These are phyloP conservation scores for Pachyramphus minor DNA, from an alignment of 2,113 vertebrate species.

Conservation along the genomic window DNA sequence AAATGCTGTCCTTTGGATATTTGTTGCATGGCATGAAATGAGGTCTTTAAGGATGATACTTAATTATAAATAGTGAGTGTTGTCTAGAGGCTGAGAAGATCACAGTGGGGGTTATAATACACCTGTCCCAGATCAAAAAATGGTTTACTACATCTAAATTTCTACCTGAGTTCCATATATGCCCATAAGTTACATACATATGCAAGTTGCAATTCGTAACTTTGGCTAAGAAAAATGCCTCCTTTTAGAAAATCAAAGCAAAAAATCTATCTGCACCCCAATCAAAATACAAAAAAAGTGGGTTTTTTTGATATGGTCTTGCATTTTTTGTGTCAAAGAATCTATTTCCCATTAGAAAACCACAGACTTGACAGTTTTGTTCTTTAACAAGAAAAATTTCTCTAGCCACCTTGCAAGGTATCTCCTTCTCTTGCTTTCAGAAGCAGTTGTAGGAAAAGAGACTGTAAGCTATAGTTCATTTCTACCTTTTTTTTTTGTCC, in stretches of 20 bases:
- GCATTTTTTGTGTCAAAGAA: not conserved
- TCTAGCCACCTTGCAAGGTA: not conserved
- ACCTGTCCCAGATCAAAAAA: not conserved
- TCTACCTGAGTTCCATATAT: not conserved
- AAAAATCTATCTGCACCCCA: not conserved
- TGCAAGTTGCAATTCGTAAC: not conserved
- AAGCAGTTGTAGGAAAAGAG: not conserved
- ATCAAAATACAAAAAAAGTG: not conserved
- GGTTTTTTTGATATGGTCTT: not conserved
- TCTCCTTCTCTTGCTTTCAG: not conserved
- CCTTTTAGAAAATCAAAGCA: not conserved
- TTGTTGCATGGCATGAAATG: not conserved
- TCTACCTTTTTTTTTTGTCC: conserved; percentile 55
- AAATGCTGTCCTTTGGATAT: not conserved
- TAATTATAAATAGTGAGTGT: not conserved
- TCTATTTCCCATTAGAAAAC: not conserved
- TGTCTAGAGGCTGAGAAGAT: not conserved
- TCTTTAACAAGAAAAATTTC: not conserved
- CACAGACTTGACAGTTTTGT: not conserved
- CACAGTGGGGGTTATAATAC: not conserved
- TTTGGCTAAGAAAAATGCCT: not conserved
- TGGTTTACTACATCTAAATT: not conserved
- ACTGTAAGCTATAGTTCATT: conserved; percentile 11
- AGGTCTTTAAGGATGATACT: not conserved
- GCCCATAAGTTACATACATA: not conserved